Evolutionary conservation across 2,113 vertebrate species (phyloP), one percentile per base, ranked within the genome.

Genomic region (Rallus limicola): DNA sequence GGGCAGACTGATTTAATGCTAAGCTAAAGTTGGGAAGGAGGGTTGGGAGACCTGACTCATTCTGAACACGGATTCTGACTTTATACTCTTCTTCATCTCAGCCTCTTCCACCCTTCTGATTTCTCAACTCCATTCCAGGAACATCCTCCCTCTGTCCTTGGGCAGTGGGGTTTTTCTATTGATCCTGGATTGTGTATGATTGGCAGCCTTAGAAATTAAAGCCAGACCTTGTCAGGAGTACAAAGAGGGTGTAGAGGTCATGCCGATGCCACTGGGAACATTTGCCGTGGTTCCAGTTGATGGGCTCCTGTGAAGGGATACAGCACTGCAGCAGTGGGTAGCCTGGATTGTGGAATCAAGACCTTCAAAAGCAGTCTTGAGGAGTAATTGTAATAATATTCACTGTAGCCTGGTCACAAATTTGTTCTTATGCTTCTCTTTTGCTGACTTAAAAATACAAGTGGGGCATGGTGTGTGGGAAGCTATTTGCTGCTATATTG

Each of bases 181-280:
- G 76, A 77, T 90, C 58, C 25, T 82, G 58, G 17, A 11, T 34
- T 46, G 16, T 71, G 58, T 15, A 12, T 0, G 2, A 36, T 24
- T 60, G 38, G 44, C 52, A 82, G 44, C 46, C 52, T 71, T 60
- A 50, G 15, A 86, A 65, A 77, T 81, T 33, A 82, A 89, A 82
- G 76, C 18, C n/a, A 59, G 52, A 77, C 38, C 24, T 59, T 23
- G 44, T 42, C 52, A 38, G 52, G 40, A 44, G 48, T 42, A 75
- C 17, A 25, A 68, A 29, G 67, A 64, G 34, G 17, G 10, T 0
- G 0, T 63, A 31, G 28, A 85, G 25, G 11, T 50, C 20, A 26
- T 1, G 2, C 36, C 28, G 34, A 65, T 58, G 16, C 58, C 0
- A 0, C 52, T 58, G 28, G 69, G 63, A 63, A 13, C 9, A 6